phyloP scores from a whole-genome alignment of 2,113 vertebrate species.

The Cottus gobio region DNA sequence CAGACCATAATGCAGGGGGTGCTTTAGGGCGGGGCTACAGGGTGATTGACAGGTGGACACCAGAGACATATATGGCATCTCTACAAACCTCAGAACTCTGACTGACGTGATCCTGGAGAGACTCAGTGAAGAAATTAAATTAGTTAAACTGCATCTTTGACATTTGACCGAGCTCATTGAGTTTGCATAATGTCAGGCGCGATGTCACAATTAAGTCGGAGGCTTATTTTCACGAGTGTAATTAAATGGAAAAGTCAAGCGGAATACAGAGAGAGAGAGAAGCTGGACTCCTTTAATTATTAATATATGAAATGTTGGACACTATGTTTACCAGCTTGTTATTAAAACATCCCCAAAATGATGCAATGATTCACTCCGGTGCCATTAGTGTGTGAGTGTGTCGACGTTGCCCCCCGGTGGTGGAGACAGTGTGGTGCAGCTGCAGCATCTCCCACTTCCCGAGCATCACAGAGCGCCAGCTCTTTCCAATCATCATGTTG shows the following conservation, averaged over 20 bases:
- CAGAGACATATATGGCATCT: no score
- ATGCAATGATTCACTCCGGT: neutral
- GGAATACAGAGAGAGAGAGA: neutral
- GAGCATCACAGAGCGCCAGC: no score
- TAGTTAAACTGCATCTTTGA: slow-evolving; percentile 33
- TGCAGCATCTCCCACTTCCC: no score
- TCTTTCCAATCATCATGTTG: no score
- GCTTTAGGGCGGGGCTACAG: no score
- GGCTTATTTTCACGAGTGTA: slow-evolving; percentile 26
- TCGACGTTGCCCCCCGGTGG: slow-evolving; percentile 62
- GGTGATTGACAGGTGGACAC: no score
- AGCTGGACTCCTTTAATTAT: slow-evolving; percentile 22
- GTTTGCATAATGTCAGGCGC: neutral
- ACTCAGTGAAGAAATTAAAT: slow-evolving; percentile 2
- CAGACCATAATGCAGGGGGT: no score
- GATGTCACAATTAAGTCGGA: slow-evolving; percentile 28
- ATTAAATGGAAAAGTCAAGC: slow-evolving; percentile 15
- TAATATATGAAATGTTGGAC: slow-evolving; percentile 6
- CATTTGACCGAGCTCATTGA: slow-evolving; percentile 49
- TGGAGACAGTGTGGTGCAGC: neutral
- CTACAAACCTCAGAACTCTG: neutral
- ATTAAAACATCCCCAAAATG: slow-evolving; percentile 16
- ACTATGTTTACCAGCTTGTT: slow-evolving; percentile 18
- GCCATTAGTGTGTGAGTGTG: neutral
- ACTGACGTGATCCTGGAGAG: neutral